Conservation (phyloP, 1,140 invertebrate species). For the Chrysoperla carnea region DNA sequence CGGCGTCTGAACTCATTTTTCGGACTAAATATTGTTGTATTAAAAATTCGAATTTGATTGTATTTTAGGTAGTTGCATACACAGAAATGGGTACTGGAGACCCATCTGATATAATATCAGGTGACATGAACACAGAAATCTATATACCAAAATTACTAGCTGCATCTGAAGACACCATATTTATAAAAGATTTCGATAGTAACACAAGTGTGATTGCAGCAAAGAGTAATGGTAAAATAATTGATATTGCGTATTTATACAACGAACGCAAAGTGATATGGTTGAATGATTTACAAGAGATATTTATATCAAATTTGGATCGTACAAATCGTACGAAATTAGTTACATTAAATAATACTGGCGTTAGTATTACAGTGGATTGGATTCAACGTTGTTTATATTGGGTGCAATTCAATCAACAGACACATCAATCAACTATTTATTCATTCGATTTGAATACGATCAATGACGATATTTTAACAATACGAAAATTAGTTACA, state of each 20-base stretch:
- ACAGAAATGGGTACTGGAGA: constrained; percentile 55
- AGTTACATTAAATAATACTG: constrained; percentile 43
- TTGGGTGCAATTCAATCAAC: constrained; percentile 46
- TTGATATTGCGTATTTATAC: constrained; percentile 40
- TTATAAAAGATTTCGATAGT: constrained; percentile 53
- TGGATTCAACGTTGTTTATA: constrained; percentile 73
- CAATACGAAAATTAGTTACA: constrained; percentile 26
- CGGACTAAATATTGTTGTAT: too few species aligned
- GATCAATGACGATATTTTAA: constrained; percentile 22
- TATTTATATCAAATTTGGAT: constrained; percentile 42
- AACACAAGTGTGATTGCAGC: constrained; percentile 33
- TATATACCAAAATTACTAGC: constrained; percentile 64
- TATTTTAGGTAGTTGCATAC: constrained; percentile 49
- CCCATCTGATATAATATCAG: constrained; percentile 38
- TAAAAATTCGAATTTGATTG: constrained; percentile 5
- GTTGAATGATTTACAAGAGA: constrained; percentile 64
- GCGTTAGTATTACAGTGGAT: constrained; percentile 54
- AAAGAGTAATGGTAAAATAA: constrained; percentile 36
- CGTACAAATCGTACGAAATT: constrained; percentile 37
- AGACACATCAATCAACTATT: constrained; percentile 24
- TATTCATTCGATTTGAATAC: constrained; percentile 38
- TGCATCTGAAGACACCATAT: constrained; percentile 47
- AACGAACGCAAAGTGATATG: constrained; percentile 61
- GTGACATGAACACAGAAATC: constrained; percentile 43
- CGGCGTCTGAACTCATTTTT: too few species aligned